Percentiles rank a stretch among this genome's conserved stretches.
Conservation (phyloP, 2,113 vertebrate genomes). For the Bothrops jararaca region DNA sequence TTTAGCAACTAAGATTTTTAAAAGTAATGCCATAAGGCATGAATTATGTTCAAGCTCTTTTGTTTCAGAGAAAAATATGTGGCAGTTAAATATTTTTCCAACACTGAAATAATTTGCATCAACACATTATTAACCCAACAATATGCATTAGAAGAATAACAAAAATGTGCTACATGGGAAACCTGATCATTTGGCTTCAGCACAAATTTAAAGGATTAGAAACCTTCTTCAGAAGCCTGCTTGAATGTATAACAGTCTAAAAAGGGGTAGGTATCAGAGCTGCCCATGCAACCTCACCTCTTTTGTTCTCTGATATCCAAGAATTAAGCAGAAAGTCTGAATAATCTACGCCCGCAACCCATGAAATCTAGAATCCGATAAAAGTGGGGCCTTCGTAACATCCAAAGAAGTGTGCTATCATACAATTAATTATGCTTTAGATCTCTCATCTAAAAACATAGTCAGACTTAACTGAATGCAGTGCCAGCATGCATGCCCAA, state of each 20-base stretch:
- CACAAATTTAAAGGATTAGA: not conserved
- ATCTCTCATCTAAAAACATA: not conserved
- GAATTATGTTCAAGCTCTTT: conserved; percentile 52
- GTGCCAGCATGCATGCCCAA: not conserved
- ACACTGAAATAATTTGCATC: conserved; percentile 28
- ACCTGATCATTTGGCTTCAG: not conserved
- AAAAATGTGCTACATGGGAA: not conserved
- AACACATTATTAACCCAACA: conserved; percentile 31
- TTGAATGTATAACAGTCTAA: not conserved
- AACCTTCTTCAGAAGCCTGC: not conserved
- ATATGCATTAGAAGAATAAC: not conserved
- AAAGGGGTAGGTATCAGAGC: not conserved
- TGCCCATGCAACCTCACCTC: not conserved
- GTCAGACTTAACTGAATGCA: not conserved
- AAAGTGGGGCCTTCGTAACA: not conserved
- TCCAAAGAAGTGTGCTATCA: not conserved
- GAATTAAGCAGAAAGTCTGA: not conserved
- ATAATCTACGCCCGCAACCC: not conserved
- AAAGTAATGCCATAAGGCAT: conserved; percentile 65
- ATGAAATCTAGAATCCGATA: not conserved
- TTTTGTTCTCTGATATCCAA: not conserved
- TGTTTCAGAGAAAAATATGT: conserved; percentile 53
- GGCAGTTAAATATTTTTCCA: conserved; percentile 41
- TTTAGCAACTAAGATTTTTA: conserved; percentile 44
- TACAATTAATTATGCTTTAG: not conserved